phyloP scores from a whole-genome alignment of 2,797 vertebrate species.

The Sandelia bainsii region DNA sequence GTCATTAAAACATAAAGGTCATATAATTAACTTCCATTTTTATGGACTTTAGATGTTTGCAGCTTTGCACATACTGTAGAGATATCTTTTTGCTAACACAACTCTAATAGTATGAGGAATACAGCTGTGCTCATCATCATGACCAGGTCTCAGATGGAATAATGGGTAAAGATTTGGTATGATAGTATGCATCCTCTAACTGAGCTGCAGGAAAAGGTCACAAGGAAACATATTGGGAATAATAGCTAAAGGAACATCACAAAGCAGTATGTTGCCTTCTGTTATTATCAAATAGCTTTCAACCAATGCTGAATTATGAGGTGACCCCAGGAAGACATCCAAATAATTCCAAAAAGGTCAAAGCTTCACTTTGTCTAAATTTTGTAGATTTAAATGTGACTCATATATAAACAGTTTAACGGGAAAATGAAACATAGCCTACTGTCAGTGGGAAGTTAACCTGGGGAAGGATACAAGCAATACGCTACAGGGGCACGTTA shows the following conservation, averaged over 20 bases:
- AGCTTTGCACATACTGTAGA: neutral
- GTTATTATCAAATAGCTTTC: constrained; percentile 64
- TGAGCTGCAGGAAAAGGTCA: constrained; percentile 64
- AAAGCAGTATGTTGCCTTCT: constrained; percentile 56
- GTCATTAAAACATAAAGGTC: neutral
- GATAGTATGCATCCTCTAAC: constrained; percentile 36
- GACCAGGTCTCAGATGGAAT: constrained; percentile 34
- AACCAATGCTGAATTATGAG: constrained; percentile 61
- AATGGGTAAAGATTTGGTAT: constrained; percentile 12
- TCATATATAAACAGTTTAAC: constrained; percentile 69
- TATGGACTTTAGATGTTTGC: neutral
- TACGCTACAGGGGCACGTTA: constrained; percentile 15
- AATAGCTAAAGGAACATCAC: constrained; percentile 55
- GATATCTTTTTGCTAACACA: constrained; percentile 16
- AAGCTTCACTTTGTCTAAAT: constrained; percentile 73
- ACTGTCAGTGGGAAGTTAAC: constrained; percentile 41
- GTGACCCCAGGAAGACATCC: constrained; percentile 58
- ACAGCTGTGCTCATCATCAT: constrained; percentile 41
- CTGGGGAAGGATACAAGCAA: constrained; percentile 26
- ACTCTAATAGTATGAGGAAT: constrained; percentile 10
- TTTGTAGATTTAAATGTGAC: constrained; percentile 60
- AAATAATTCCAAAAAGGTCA: constrained; percentile 79
- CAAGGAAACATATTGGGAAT: constrained; percentile 53
- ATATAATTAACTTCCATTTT: constrained; percentile 2
- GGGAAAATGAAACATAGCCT: constrained; percentile 55